A percentile compares a stretch with the other conserved stretches of the same genome.
Conservation (phyloP, 2,888 invertebrate species). For the Tetragonisca angustula region DNA sequence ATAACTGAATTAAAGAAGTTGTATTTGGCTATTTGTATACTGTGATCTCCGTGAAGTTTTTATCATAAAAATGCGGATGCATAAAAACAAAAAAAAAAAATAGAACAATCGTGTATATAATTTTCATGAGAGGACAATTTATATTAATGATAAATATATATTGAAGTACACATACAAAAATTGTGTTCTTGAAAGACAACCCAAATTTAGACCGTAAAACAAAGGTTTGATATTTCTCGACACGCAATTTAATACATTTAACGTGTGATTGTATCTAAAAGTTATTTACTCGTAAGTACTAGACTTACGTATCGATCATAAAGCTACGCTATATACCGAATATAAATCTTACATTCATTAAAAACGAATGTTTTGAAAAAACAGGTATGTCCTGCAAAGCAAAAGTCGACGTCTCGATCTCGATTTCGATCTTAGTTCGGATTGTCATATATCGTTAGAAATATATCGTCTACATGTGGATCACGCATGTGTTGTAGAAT, state of each 20-base stretch:
- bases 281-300: slow-evolving; percentile 2
- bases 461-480: slow-evolving; percentile 28
- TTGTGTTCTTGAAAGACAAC: slow-evolving; percentile 47
- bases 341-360: neutral
- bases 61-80: slow-evolving; percentile 51
- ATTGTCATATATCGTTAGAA: slow-evolving; percentile 35
- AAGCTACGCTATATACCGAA: neutral
- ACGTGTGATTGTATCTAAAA: neutral
- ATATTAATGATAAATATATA: slow-evolving; percentile 66
- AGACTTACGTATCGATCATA: neutral
- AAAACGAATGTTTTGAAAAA: neutral
- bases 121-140: slow-evolving; percentile 50
- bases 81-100: slow-evolving; percentile 25
- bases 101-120: slow-evolving; percentile 54
- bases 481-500: slow-evolving; percentile 30
- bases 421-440: slow-evolving; percentile 30
- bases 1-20: slow-evolving; percentile 72
- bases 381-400: neutral
- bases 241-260: neutral
- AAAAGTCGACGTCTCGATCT: neutral
- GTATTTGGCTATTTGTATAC: slow-evolving; percentile 84
- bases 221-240: neutral
- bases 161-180: slow-evolving; percentile 53
- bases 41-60: slow-evolving; percentile 83
- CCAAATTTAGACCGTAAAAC: slow-evolving; percentile 25